Percentiles rank a stretch among this genome's conserved stretches.
Conservation (phyloP, 2,888 invertebrate species). For the Chorisops tibialis region DNA sequence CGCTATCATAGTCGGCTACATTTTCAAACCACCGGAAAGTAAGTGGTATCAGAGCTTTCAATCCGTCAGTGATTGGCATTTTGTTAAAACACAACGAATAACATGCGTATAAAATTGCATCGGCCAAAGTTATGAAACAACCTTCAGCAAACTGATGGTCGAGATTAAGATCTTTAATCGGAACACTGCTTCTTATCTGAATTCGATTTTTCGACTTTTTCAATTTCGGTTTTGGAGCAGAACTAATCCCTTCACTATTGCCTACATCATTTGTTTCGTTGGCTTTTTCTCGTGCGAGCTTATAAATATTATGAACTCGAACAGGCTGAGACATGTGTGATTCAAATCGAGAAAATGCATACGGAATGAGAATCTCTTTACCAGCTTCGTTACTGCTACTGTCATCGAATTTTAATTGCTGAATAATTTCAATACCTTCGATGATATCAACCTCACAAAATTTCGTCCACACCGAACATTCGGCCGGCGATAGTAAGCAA, state of each 20-base stretch:
- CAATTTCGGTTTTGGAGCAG: conserved; percentile 48
- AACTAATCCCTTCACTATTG: conserved; percentile 41
- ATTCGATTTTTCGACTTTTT: conserved; percentile 46
- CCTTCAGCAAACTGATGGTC: conserved; percentile 81
- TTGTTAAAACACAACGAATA: conserved; percentile 60
- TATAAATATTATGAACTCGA: conserved; percentile 79
- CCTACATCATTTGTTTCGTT: conserved; percentile 43
- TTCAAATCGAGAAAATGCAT: conserved; percentile 75
- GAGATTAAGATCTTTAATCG: conserved; percentile 55
- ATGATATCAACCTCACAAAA: conserved; percentile 86
- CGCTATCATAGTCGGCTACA: conserved; percentile 34
- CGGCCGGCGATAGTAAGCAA: conserved; percentile 78
- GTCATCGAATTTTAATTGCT: conserved; percentile 40
- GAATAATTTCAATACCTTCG: conserved; percentile 56
- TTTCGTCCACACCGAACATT: conserved; percentile 84
- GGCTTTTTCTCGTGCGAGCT: conserved; percentile 61
- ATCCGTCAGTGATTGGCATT: conserved; percentile 34
- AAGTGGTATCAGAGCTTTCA: conserved; percentile 56
- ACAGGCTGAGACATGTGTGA: conserved; percentile 80
- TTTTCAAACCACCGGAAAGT: conserved; percentile 62
- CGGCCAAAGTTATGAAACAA: conserved; percentile 75
- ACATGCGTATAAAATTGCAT: conserved; percentile 73
- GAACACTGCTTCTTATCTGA: conserved; percentile 52
- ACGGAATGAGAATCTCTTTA: conserved; percentile 56
- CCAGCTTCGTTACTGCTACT: conserved; percentile 26